Percentiles rank a stretch among this genome's conserved stretches.
phyloP scores from a whole-genome alignment of 2,113 vertebrate genomes.

The Apeltes quadracus region DNA sequence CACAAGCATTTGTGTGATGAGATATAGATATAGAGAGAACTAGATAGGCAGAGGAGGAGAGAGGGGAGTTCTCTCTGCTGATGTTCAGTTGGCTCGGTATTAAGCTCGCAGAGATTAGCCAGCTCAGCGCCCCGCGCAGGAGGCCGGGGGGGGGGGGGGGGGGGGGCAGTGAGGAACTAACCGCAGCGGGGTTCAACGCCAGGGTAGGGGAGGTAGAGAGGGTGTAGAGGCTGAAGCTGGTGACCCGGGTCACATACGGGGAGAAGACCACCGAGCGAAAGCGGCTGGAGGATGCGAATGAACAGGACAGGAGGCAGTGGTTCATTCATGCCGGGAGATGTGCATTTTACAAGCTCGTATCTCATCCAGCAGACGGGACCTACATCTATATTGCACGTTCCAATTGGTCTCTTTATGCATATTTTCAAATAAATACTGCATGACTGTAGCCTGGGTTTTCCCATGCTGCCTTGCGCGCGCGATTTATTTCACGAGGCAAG shows the following conservation, averaged over 20 bases:
- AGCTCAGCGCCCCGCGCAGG: conserved; percentile 41
- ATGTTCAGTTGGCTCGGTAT: conserved; percentile 51
- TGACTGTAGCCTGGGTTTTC: conserved; percentile 13
- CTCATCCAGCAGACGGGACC: conserved; percentile 10
- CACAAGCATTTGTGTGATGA: conserved; percentile 52
- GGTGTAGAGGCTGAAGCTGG: conserved; percentile 27
- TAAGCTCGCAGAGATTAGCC: conserved; percentile 71
- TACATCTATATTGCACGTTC: conserved; percentile 29
- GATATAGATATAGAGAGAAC: conserved; percentile 52
- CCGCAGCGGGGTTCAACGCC: conserved; percentile 59
- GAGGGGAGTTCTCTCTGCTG: conserved; percentile 46
- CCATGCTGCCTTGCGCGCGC: too few species aligned
- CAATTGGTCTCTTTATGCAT: conserved; percentile 21
- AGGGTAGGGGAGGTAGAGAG: conserved; percentile 52
- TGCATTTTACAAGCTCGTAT: conserved; percentile 24
- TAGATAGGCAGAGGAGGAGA: conserved; percentile 35
- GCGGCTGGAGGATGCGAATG: conserved; percentile 33
- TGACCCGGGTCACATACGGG: conserved; percentile 39
- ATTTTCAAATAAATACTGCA: conserved; percentile 34
- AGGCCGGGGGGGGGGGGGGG: neutral
- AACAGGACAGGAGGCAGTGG: conserved; percentile 29
- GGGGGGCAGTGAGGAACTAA: conserved; percentile 45
- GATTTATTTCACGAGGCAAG: too few species aligned
- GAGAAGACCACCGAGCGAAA: conserved; percentile 17
- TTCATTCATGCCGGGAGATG: conserved; percentile 34